Evolutionary conservation across 2,888 invertebrate genomes (phyloP).

Genomic region (Melanostoma scalare): DNA sequence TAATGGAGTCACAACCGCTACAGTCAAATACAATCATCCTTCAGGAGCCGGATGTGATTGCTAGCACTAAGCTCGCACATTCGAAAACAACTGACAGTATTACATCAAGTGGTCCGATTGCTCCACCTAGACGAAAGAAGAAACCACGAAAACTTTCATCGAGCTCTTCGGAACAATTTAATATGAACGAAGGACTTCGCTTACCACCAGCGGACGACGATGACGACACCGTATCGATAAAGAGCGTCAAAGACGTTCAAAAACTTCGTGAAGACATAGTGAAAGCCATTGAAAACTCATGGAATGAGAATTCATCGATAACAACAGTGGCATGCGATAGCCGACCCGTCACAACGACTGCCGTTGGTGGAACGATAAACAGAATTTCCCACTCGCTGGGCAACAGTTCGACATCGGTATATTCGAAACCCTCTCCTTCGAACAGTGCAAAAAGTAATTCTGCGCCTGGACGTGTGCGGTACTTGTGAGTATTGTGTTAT

Average conservation of each 20-base stretch:
- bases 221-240: constrained; percentile 80
- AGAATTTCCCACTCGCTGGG: constrained; percentile 81
- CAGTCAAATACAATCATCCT: constrained; percentile 77
- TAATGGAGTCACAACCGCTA: constrained; percentile 47
- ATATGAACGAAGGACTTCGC: constrained; percentile 79
- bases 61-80: constrained; percentile 90
- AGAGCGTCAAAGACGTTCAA: constrained; percentile 79
- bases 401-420: constrained; percentile 81
- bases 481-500: constrained; percentile 72
- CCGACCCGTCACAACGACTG: constrained; percentile 78
- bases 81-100: constrained; percentile 82
- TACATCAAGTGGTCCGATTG: constrained; percentile 84
- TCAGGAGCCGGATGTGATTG: constrained; percentile 94
- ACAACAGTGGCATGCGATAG: constrained; percentile 77
- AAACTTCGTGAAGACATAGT: constrained; percentile 80
- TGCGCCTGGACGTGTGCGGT: constrained; percentile 82
- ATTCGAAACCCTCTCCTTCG: constrained; percentile 82
- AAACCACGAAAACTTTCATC: constrained; percentile 82
- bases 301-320: constrained; percentile 83
- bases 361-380: constrained; percentile 78
- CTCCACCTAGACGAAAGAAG: constrained; percentile 91
- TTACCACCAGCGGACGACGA: constrained; percentile 77
- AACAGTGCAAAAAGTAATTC: constrained; percentile 82
- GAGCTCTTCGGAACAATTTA: constrained; percentile 81
- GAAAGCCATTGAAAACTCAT: constrained; percentile 90